These are phyloP conservation scores for Phenacoccus solenopsis DNA, from an alignment of 1,140 invertebrate species.

Conservation along the genomic window DNA sequence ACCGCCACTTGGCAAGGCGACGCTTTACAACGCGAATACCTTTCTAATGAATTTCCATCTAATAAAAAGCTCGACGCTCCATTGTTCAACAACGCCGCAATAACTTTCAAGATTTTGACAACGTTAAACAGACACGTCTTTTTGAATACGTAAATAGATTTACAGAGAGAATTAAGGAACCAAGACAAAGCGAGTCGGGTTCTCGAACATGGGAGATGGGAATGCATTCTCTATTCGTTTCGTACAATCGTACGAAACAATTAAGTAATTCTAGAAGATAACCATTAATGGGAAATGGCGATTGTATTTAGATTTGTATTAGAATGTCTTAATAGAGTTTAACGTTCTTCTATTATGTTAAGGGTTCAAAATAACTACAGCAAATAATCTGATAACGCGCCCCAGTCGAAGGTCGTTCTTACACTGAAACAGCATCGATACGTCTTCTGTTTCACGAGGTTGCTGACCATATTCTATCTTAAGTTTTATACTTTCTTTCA, in stretches of 20 bases:
- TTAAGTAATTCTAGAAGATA: slow-evolving; percentile 3
- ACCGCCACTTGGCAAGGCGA: too few species aligned
- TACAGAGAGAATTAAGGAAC: neutral
- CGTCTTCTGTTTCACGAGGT: too few species aligned
- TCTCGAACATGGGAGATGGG: neutral
- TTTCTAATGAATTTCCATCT: neutral
- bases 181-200: neutral
- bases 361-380: neutral
- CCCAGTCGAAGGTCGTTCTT: too few species aligned
- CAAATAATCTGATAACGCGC: neutral
- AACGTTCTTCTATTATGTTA: neutral
- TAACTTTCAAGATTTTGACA: neutral
- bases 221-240: neutral
- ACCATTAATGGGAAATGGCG: slow-evolving; percentile 1
- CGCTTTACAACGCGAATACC: too few species aligned
- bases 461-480: too few species aligned
- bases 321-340: slow-evolving; percentile 3
- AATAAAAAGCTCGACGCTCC: neutral
- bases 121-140: neutral
- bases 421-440: too few species aligned
- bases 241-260: neutral
- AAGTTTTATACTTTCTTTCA: too few species aligned
- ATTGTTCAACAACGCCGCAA: neutral
- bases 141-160: neutral
- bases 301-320: slow-evolving; percentile 3